Evolutionary conservation across 1,140 invertebrate species (phyloP).

Genomic region (Achatina immaculata): DNA sequence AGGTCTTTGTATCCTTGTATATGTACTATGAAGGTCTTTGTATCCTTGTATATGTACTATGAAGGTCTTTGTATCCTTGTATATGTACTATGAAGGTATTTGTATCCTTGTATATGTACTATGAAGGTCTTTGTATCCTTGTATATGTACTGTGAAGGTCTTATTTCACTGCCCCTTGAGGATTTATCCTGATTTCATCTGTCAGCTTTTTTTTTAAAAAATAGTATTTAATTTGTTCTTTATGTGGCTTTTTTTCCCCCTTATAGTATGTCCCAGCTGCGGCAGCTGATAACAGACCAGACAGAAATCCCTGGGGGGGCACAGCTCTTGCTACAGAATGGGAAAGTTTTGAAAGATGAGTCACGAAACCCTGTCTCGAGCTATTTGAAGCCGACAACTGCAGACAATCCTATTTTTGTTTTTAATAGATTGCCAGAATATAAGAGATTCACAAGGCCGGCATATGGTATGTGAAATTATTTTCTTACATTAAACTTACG

Average conservation of each 20-base stretch:
- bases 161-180: no score
- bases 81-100: no score
- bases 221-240: no score
- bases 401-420: slow-evolving; percentile 51
- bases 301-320: slow-evolving; percentile 84
- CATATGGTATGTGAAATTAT: slow-evolving; percentile 30
- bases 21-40: no score
- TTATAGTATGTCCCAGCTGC: slow-evolving; percentile 77
- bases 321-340: slow-evolving; percentile 74
- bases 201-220: no score
- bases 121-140: no score
- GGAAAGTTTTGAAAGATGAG: slow-evolving; percentile 47
- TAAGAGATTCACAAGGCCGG: slow-evolving; percentile 14
- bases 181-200: no score
- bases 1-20: no score
- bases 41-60: no score
- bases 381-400: slow-evolving; percentile 48
- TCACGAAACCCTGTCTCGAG: slow-evolving; percentile 40
- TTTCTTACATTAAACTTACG: neutral
- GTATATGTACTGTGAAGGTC: no score
- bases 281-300: slow-evolving; percentile 86
- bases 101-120: no score
- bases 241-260: neutral
- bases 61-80: no score
- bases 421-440: slow-evolving; percentile 39